phyloP scores from a whole-genome alignment of 2,113 vertebrate species.

The Prinia subflava region DNA sequence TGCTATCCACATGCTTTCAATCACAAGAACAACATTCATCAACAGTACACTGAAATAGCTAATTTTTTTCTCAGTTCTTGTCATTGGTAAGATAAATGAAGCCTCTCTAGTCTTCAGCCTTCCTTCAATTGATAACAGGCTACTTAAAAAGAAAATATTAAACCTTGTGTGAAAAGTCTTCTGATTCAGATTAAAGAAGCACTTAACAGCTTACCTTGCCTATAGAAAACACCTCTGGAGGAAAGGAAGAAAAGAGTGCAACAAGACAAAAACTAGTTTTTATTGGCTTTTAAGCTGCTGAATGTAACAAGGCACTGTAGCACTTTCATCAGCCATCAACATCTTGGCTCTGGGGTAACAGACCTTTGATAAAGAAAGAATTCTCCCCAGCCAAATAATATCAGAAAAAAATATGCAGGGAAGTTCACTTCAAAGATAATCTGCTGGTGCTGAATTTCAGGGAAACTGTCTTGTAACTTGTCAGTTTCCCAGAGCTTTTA shows the following conservation, averaged over 20 bases:
- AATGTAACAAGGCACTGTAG: not conserved
- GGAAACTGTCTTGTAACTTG: not conserved
- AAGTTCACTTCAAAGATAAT: not conserved
- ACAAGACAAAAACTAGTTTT: conserved; percentile 6
- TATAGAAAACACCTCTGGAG: not conserved
- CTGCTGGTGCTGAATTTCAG: not conserved
- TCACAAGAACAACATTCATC: conserved; percentile 40
- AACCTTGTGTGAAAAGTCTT: not conserved
- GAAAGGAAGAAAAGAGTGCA: not conserved
- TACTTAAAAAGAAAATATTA: conserved; percentile 33
- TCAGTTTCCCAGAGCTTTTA: not conserved
- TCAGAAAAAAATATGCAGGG: not conserved
- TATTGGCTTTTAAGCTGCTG: not conserved
- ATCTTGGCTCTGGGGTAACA: conserved; percentile 6
- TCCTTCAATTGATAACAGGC: not conserved
- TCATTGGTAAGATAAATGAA: conserved; percentile 48
- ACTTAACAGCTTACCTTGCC: conserved; percentile 1
- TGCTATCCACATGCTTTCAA: conserved; percentile 24
- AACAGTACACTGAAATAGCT: conserved; percentile 24
- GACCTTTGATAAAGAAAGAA: conserved; percentile 2
- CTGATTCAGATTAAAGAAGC: conserved; percentile 39
- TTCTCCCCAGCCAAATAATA: not conserved
- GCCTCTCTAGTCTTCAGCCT: not conserved
- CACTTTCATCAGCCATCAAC: conserved; percentile 7
- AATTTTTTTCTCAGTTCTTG: not conserved